Conservation (phyloP, 1,140 invertebrate genomes). For the Panagrolaimus sp. region DNA sequence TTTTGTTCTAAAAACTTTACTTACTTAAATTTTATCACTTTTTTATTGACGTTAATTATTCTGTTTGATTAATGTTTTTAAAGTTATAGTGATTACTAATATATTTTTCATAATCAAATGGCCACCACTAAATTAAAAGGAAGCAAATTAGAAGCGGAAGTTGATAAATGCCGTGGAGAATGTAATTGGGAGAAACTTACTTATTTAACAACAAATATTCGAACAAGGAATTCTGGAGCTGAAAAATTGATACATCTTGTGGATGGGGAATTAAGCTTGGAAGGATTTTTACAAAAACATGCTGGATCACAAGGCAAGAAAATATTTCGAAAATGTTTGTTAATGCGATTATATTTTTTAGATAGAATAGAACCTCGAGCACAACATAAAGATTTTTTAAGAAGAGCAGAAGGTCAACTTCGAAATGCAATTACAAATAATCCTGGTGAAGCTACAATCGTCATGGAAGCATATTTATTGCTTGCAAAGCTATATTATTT, state of each 20-base stretch:
- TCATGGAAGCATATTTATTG: slow-evolving; percentile 38
- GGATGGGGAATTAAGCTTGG: slow-evolving; percentile 33
- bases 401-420: slow-evolving; percentile 30
- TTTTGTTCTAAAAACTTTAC: too few relatives aligned
- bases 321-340: neutral
- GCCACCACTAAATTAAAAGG: slow-evolving; percentile 27
- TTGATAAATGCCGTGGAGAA: slow-evolving; percentile 41
- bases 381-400: slow-evolving; percentile 27
- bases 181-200: slow-evolving; percentile 36
- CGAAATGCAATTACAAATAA: slow-evolving; percentile 23
- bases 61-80: too few relatives aligned
- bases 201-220: slow-evolving; percentile 34
- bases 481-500: slow-evolving; percentile 38
- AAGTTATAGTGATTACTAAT: neutral
- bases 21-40: too few relatives aligned
- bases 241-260: slow-evolving; percentile 28
- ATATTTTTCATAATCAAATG: neutral
- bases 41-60: too few relatives aligned
- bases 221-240: slow-evolving; percentile 25
- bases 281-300: slow-evolving; percentile 28
- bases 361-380: slow-evolving; percentile 18
- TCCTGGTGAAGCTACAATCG: slow-evolving; percentile 21
- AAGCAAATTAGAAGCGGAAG: slow-evolving; percentile 33
- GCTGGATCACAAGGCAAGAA: neutral
- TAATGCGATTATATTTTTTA: neutral